Conservation (phyloP, 2,888 invertebrate genomes). For the Acleris sparsana region DNA sequence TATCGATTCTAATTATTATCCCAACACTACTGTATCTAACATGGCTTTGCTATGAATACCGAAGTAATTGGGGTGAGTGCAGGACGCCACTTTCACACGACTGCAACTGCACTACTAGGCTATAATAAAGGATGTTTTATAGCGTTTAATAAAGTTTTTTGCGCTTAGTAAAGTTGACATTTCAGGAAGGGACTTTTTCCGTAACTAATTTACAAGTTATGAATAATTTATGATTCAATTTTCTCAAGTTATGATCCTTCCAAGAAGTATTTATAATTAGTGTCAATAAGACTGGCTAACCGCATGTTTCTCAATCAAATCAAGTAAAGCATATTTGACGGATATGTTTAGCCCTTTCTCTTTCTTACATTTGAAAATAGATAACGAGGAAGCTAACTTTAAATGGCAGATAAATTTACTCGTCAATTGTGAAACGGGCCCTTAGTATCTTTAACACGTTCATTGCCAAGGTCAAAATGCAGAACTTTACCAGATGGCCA, state of each 20-base stretch:
- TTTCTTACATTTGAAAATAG: too few relatives aligned
- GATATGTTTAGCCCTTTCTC: too few relatives aligned
- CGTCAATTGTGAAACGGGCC: too few relatives aligned
- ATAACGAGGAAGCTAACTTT: too few relatives aligned
- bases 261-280: not conserved
- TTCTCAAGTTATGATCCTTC: not conserved
- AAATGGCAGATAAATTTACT: too few relatives aligned
- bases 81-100: slow-evolving; percentile 76
- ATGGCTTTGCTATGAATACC: slow-evolving; percentile 67
- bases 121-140: slow-evolving; percentile 45
- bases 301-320: too few relatives aligned
- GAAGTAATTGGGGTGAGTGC: slow-evolving; percentile 70
- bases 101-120: slow-evolving; percentile 47
- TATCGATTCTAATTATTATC: slow-evolving; percentile 22
- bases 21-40: slow-evolving; percentile 53
- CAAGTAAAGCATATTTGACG: too few relatives aligned
- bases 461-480: too few relatives aligned
- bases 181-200: slow-evolving; percentile 48
- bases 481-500: too few relatives aligned
- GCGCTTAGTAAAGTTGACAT: slow-evolving; percentile 50
- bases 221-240: slow-evolving; percentile 18
- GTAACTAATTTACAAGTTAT: slow-evolving; percentile 11
- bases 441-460: too few relatives aligned
- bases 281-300: too few relatives aligned
- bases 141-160: slow-evolving; percentile 46